A percentile compares a stretch with the other conserved stretches of the same genome.
phyloP scores from a whole-genome alignment of 2,888 invertebrate genomes.

The Acanthosepion esculentum region DNA sequence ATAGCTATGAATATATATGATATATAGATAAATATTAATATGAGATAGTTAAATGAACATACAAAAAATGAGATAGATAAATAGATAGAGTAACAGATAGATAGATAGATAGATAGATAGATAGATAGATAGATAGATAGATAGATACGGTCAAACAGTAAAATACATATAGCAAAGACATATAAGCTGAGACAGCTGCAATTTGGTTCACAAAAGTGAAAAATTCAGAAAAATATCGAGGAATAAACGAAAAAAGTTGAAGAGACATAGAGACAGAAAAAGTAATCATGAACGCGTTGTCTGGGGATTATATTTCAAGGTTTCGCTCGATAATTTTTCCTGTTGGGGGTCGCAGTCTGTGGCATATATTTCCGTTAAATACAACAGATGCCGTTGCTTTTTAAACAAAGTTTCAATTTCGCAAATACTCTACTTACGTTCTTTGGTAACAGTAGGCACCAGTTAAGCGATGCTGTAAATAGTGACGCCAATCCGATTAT shows the following conservation, averaged over 20 bases:
- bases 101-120: too few relatives aligned
- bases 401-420: constrained; percentile 33
- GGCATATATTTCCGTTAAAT: constrained; percentile 33
- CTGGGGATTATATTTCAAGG: constrained; percentile 12
- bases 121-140: background rate
- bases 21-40: too few relatives aligned
- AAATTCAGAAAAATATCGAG: background rate
- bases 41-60: too few relatives aligned
- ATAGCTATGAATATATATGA: too few relatives aligned
- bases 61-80: too few relatives aligned
- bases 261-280: background rate
- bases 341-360: constrained; percentile 25
- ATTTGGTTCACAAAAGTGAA: background rate
- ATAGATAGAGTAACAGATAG: too few relatives aligned
- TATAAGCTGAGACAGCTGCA: background rate
- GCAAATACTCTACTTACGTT: background rate
- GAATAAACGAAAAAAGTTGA: background rate
- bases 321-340: constrained; percentile 33
- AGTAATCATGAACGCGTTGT: background rate
- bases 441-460: background rate
- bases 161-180: background rate
- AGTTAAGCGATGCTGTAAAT: constrained; percentile 20
- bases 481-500: background rate
- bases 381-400: constrained; percentile 33
- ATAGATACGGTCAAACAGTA: background rate